A percentile compares a stretch with the other conserved stretches of the same genome.
Conservation (phyloP, 2,888 invertebrate genomes). For the Mimas tiliae region DNA sequence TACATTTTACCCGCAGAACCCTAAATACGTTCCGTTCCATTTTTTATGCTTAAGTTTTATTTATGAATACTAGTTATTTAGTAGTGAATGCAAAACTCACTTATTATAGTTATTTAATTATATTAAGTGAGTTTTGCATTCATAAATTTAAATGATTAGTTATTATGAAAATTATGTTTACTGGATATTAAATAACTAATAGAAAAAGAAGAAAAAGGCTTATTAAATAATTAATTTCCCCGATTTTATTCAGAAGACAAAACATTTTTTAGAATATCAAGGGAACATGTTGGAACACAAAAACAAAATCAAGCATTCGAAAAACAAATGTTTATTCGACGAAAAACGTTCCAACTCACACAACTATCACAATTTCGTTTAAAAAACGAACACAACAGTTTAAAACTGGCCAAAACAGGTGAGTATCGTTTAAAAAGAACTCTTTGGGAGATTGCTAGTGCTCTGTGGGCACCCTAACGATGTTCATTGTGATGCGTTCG, state of each 20-base stretch:
- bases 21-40: constrained; percentile 15
- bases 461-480: constrained; percentile 17
- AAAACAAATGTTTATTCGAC: neutral
- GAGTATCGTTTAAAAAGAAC: constrained; percentile 17
- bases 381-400: neutral
- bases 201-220: too few species aligned
- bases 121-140: neutral
- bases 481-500: constrained; percentile 24
- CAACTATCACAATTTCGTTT: neutral
- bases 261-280: too few species aligned
- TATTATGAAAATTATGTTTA: neutral
- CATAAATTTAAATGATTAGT: neutral
- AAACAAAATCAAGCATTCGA: neutral
- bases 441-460: constrained; percentile 18
- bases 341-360: neutral
- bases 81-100: too few species aligned
- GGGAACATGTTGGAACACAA: neutral
- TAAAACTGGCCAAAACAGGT: constrained; percentile 18
- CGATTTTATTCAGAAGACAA: too few species aligned
- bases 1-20: neutral
- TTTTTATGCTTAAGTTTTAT: neutral
- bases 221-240: too few species aligned
- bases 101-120: too few species aligned
- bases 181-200: too few species aligned
- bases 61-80: neutral